phyloP scores from a whole-genome alignment of 1,140 invertebrate species.

The Linepithema humile region DNA sequence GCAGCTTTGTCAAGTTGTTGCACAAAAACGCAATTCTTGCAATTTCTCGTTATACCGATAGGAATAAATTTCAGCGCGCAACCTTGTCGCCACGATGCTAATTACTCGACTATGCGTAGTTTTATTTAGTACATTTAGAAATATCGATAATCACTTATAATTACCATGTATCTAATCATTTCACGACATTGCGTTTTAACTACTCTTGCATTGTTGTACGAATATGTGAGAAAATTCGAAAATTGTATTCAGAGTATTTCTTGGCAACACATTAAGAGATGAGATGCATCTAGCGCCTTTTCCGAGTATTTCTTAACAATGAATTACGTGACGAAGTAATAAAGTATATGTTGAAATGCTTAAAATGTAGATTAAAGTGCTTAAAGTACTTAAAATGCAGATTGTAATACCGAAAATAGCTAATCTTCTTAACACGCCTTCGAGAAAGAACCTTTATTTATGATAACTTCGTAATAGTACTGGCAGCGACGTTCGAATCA shows the following conservation, averaged over 20 bases:
- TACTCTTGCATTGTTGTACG: background rate
- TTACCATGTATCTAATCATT: background rate
- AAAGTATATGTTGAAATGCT: too few species aligned
- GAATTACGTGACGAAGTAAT: background rate
- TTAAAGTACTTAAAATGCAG: background rate
- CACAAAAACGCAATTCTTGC: background rate
- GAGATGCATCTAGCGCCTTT: background rate
- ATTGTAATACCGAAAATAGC: background rate
- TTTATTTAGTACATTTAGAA: conserved; percentile 18
- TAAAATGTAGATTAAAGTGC: too few species aligned
- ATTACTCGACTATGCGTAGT: background rate
- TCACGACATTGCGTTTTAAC: background rate
- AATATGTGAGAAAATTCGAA: background rate
- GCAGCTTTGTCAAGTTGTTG: background rate
- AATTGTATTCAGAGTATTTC: background rate
- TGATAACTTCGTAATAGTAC: conserved; percentile 21
- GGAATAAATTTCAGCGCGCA: background rate
- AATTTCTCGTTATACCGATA: background rate
- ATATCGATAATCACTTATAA: conserved; percentile 1
- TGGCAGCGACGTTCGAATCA: conserved; percentile 30
- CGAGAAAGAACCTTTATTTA: conserved; percentile 23
- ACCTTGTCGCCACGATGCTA: background rate
- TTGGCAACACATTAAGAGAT: background rate
- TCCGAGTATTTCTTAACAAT: background rate
- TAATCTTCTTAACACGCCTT: background rate